Evolutionary conservation across 2,888 invertebrate genomes (phyloP).

Genomic region (Dasypolia templi): DNA sequence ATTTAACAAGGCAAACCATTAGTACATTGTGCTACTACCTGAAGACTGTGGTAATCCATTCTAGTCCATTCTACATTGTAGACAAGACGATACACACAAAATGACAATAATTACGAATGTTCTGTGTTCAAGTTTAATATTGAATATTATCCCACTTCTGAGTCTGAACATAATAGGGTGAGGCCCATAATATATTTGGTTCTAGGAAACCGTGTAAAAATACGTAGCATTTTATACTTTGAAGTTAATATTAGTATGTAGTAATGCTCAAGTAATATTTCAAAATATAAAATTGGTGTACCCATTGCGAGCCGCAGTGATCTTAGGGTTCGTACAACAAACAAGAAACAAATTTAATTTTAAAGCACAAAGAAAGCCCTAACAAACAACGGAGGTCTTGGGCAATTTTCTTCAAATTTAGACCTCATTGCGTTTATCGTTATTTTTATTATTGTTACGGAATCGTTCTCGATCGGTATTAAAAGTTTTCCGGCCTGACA

Average conservation of each 20-base stretch:
- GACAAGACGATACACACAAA: background rate
- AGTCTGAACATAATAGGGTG: background rate
- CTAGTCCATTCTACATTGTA: background rate
- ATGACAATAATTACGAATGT: background rate
- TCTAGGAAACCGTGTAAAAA: background rate
- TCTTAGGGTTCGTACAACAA: slow-evolving; percentile 25
- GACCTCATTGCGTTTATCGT: slow-evolving; percentile 59
- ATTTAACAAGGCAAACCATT: background rate
- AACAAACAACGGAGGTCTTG: slow-evolving; percentile 49
- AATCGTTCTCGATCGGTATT: slow-evolving; percentile 52
- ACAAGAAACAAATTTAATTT: slow-evolving; percentile 53
- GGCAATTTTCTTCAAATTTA: slow-evolving; percentile 60
- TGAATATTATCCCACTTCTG: background rate
- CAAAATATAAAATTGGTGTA: slow-evolving; percentile 38
- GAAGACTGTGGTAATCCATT: background rate
- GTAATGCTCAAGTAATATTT: slow-evolving; percentile 13
- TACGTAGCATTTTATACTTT: background rate
- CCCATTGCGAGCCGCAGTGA: slow-evolving; percentile 5
- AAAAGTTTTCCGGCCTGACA: slow-evolving; percentile 56
- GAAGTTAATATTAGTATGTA: slow-evolving; percentile 15
- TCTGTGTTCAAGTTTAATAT: slow-evolving; percentile 11
- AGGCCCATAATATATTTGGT: background rate
- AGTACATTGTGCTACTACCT: background rate
- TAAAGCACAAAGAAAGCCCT: slow-evolving; percentile 58
- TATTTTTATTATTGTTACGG: slow-evolving; percentile 61